These are phyloP conservation scores for Acromyrmex heyeri DNA, from an alignment of 1,140 invertebrate genomes.

Conservation along the genomic window DNA sequence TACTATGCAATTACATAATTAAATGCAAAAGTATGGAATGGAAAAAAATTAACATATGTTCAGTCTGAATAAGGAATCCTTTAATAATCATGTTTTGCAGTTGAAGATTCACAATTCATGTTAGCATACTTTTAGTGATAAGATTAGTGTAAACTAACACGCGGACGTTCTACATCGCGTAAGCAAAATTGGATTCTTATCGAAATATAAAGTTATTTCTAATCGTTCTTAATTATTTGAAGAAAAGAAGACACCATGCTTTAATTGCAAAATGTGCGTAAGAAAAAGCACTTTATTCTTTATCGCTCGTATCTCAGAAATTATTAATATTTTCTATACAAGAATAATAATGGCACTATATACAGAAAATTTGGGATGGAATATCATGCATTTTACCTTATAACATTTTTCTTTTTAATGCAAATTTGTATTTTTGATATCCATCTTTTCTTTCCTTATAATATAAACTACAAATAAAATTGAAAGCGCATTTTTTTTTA, in stretches of 20 bases:
- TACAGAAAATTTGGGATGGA: background rate
- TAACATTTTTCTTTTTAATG: conserved; percentile 5
- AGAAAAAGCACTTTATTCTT: conserved; percentile 14
- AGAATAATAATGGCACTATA: conserved; percentile 37
- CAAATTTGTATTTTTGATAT: conserved; percentile 21
- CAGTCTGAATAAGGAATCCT: conserved; percentile 18
- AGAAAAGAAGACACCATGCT: conserved; percentile 21
- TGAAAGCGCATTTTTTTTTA: background rate
- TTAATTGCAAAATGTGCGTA: conserved; percentile 10
- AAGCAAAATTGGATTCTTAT: background rate
- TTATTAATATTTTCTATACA: conserved; percentile 5
- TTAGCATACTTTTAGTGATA: conserved; percentile 10
- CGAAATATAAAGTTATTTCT: conserved; percentile 6
- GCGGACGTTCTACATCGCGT: conserved; percentile 4
- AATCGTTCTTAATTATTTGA: conserved; percentile 25
- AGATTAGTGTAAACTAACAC: background rate
- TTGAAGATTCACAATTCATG: conserved; percentile 9
- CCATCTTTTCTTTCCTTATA: background rate
- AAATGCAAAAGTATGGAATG: background rate
- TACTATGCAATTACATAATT: background rate
- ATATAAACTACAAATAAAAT: background rate
- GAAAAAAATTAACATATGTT: conserved; percentile 20
- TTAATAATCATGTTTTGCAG: conserved; percentile 24
- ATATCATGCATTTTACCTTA: background rate
- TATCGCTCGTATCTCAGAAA: background rate